Conservation (phyloP, 2,888 invertebrate species). For the Idaea aversata region DNA sequence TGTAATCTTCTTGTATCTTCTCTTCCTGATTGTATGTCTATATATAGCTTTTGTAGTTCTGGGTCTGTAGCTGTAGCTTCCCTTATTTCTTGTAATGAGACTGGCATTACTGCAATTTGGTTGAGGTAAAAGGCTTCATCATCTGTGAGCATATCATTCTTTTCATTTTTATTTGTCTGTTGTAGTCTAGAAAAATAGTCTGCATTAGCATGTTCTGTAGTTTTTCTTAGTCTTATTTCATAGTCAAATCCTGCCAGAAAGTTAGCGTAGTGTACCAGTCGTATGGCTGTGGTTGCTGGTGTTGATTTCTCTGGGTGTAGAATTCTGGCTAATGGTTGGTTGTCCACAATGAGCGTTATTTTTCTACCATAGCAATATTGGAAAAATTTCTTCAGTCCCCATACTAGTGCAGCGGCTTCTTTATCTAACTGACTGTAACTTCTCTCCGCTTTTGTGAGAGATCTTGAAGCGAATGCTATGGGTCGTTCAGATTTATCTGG, state of each 20-base stretch:
- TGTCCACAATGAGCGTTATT: slow-evolving; percentile 42
- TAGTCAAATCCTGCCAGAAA: slow-evolving; percentile 32
- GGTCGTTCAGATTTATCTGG: slow-evolving; percentile 42
- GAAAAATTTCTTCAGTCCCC: slow-evolving; percentile 45
- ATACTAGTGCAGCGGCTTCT: slow-evolving; percentile 45
- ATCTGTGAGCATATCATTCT: no score
- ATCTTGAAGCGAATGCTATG: slow-evolving; percentile 45
- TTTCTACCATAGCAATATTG: slow-evolving; percentile 45
- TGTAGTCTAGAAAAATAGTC: no score
- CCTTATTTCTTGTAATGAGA: no score
- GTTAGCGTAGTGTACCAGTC: slow-evolving; percentile 30
- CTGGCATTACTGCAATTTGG: no score
- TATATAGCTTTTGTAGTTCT: not conserved
- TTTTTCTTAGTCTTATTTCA: slow-evolving; percentile 22
- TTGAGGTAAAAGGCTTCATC: no score
- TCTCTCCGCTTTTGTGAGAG: slow-evolving; percentile 37
- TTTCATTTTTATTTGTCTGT: not conserved
- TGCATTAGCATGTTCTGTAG: slow-evolving; percentile 13
- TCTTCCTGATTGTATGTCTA: no score
- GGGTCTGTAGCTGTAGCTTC: not conserved
- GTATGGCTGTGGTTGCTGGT: slow-evolving; percentile 25
- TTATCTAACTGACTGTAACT: slow-evolving; percentile 47
- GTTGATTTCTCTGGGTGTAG: slow-evolving; percentile 36
- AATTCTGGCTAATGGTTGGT: slow-evolving; percentile 38
- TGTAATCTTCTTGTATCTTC: not conserved